Evolutionary conservation across 2,888 invertebrate species (phyloP).

Genomic region (Microctonus hyperodae): DNA sequence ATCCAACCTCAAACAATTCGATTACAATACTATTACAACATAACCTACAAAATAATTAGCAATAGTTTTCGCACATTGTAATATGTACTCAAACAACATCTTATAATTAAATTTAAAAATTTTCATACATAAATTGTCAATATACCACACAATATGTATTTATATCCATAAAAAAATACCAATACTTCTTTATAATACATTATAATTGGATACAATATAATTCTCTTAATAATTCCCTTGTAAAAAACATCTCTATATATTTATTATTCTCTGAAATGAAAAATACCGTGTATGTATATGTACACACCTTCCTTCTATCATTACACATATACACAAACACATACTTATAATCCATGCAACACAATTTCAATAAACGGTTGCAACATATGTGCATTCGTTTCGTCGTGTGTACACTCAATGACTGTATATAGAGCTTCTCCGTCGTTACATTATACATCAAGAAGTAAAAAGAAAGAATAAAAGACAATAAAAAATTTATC

Average conservation of each 20-base stretch:
- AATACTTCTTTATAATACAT: neutral
- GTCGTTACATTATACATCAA: neutral
- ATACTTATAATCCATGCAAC: too few relatives aligned
- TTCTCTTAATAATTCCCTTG: neutral
- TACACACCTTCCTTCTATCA: neutral
- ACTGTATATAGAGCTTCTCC: neutral
- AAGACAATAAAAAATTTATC: neutral
- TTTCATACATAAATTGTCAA: neutral
- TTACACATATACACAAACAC: neutral
- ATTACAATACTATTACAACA: neutral
- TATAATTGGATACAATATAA: constrained; percentile 7
- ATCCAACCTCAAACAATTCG: too few relatives aligned
- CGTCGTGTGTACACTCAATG: neutral
- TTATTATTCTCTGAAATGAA: too few relatives aligned
- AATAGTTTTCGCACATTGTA: too few relatives aligned
- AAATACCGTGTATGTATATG: too few relatives aligned
- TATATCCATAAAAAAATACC: neutral
- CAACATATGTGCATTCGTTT: neutral
- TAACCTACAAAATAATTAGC: neutral
- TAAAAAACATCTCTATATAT: too few relatives aligned
- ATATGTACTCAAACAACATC: too few relatives aligned
- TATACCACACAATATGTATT: neutral
- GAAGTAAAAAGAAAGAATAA: neutral
- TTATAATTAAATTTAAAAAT: neutral
- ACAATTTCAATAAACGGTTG: constrained; percentile 1